A percentile compares a stretch with the other conserved stretches of the same genome.
Conservation (phyloP, 2,797 vertebrate genomes). For the Salarias fasciatus region DNA sequence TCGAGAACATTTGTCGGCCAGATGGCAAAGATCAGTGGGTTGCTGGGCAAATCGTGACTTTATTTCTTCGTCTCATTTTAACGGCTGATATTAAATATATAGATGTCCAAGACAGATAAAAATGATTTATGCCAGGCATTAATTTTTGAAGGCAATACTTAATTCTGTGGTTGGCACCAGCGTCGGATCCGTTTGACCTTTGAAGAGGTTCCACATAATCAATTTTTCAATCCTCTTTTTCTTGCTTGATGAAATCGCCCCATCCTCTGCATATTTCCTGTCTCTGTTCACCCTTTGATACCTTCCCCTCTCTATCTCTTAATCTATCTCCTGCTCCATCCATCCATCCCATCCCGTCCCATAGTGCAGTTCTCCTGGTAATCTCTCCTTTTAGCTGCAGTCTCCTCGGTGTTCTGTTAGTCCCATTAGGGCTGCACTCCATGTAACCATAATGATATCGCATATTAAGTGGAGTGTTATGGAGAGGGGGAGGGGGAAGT, state of each 20-base stretch:
- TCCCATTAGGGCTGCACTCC: constrained; percentile 69
- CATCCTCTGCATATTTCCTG: constrained; percentile 5
- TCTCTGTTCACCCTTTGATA: constrained; percentile 18
- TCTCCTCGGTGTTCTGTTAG: constrained; percentile 54
- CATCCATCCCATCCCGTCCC: too few species aligned
- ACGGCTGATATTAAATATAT: too few species aligned
- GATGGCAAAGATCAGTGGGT: too few species aligned
- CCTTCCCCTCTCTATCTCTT: constrained; percentile 26
- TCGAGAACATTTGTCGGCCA: constrained; percentile 8
- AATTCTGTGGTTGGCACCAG: background rate
- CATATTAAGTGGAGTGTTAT: constrained; percentile 74
- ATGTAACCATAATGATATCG: constrained; percentile 74
- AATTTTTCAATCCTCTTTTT: constrained; percentile 6
- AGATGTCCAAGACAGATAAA: too few species aligned
- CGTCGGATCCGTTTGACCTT: background rate
- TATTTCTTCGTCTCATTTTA: too few species aligned
- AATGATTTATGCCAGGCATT: too few species aligned
- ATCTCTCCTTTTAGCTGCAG: constrained; percentile 51
- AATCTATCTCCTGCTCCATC: constrained; percentile 30
- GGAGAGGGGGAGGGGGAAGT: constrained; percentile 15
- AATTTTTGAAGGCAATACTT: too few species aligned
- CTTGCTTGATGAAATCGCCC: constrained; percentile 12
- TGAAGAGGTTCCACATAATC: constrained; percentile 7
- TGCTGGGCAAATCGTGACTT: too few species aligned
- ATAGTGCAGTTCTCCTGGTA: constrained; percentile 35